Percentiles rank a stretch among this genome's conserved stretches.
Evolutionary conservation across 2,113 vertebrate species (phyloP).

Genomic region (Phyllopteryx taeniolatus): DNA sequence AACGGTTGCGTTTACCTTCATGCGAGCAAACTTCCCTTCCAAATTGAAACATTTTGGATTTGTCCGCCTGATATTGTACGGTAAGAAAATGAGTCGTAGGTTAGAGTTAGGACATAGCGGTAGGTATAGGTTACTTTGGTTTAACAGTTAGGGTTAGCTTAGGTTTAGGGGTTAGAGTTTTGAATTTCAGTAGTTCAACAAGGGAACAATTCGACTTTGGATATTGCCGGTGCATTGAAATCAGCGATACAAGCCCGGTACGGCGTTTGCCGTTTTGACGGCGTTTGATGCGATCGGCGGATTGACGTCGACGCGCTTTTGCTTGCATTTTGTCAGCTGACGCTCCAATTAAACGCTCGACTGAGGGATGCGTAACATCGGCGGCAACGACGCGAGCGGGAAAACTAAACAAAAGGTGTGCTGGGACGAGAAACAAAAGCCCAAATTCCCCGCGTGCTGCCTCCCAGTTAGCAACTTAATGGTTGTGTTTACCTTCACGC

Average conservation of each 20-base stretch:
- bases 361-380: conserved; percentile 18
- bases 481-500: conserved; percentile 69
- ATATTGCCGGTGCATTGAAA: background rate
- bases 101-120: too few relatives aligned
- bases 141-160: background rate
- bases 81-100: too few relatives aligned
- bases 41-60: too few relatives aligned
- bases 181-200: background rate
- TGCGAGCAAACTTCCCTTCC: too few relatives aligned
- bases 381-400: conserved; percentile 36
- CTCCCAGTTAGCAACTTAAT: conserved; percentile 67
- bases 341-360: conserved; percentile 43
- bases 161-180: background rate
- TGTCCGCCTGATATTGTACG: too few relatives aligned
- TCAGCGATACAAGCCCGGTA: background rate
- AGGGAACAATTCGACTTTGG: background rate
- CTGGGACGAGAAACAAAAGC: conserved; percentile 34
- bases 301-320: background rate
- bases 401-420: conserved; percentile 50
- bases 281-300: background rate
- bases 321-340: conserved; percentile 26
- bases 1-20: too few relatives aligned
- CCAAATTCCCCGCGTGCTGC: conserved; percentile 49
- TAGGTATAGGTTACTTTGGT: too few relatives aligned
- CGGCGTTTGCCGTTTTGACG: background rate